phyloP scores from a whole-genome alignment of 2,797 vertebrate genomes.

The Phataginus tricuspis region DNA sequence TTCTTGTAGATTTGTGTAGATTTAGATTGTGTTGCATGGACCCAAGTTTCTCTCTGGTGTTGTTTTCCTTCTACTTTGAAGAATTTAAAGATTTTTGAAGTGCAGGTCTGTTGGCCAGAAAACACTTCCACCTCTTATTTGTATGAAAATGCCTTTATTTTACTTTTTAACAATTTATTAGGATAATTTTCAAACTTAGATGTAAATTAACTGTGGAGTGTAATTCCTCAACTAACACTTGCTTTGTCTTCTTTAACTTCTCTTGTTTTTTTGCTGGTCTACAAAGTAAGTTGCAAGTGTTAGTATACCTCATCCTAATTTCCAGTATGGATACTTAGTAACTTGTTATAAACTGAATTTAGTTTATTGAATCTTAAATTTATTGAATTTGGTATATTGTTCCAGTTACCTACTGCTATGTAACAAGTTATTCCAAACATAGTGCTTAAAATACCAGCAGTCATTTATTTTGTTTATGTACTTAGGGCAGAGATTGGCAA shows the following conservation, averaged over 20 bases:
- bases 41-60: neutral
- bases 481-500: neutral
- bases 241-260: neutral
- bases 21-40: neutral
- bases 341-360: neutral
- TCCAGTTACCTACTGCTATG: neutral
- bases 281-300: neutral
- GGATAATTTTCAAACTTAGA: neutral
- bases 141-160: neutral
- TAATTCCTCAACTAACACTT: neutral
- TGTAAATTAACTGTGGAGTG: neutral
- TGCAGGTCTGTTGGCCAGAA: neutral
- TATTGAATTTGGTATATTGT: neutral
- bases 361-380: neutral
- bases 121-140: neutral
- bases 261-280: neutral
- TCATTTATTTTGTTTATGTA: neutral
- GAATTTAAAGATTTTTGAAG: neutral
- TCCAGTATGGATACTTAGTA: neutral
- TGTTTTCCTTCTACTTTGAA: constrained; percentile 28
- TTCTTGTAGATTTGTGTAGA: neutral
- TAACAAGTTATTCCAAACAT: neutral
- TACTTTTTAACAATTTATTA: neutral
- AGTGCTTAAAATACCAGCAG: neutral
- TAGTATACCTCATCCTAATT: neutral